A percentile compares a stretch with the other conserved stretches of the same genome.
These are phyloP conservation scores for Anhinga rufa DNA, from an alignment of 2,113 vertebrate species.

Conservation along the genomic window DNA sequence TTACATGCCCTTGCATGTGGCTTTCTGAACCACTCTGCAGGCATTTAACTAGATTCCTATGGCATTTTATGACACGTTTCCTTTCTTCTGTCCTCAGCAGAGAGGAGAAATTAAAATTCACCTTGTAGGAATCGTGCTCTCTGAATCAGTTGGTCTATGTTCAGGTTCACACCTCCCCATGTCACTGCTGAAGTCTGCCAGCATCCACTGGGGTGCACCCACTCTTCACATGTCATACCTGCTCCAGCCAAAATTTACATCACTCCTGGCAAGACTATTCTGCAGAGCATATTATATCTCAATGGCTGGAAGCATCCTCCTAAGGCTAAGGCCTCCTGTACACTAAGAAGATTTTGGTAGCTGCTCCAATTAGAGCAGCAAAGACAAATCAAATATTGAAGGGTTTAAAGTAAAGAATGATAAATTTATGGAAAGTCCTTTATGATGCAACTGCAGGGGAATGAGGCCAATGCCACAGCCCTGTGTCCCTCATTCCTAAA, in stretches of 20 bases:
- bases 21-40: background rate
- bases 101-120: background rate
- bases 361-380: background rate
- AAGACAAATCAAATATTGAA: background rate
- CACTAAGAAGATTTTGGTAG: background rate
- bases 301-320: background rate
- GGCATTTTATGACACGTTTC: background rate
- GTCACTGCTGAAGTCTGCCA: background rate
- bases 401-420: background rate
- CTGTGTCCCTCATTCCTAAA: background rate
- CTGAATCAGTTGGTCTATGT: background rate
- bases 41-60: background rate
- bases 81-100: background rate
- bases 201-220: background rate
- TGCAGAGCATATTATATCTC: background rate
- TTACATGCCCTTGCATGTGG: rapidly evolving
- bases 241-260: background rate
- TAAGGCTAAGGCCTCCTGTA: background rate
- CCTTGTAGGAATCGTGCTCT: background rate
- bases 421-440: background rate
- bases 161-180: background rate
- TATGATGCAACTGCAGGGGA: background rate
- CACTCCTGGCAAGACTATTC: background rate
- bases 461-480: background rate
- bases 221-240: rapidly evolving